Conservation (phyloP, 2,113 vertebrate species). For the Colossoma macropomum region DNA sequence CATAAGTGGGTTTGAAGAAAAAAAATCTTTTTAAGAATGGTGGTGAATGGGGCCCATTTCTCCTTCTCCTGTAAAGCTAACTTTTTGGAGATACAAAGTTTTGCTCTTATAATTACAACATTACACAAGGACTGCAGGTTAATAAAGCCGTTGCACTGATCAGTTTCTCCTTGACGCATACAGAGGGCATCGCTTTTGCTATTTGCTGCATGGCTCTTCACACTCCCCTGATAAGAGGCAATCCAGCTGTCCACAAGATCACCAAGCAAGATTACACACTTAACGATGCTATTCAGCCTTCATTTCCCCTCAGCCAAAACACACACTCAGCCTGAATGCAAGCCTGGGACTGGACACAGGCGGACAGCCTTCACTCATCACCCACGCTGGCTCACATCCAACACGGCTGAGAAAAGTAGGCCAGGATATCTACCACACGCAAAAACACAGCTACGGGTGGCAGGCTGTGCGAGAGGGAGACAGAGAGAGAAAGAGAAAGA, state of each 20-base stretch:
- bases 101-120: too few relatives aligned
- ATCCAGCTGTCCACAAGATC: slow-evolving; percentile 14
- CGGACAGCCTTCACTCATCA: slow-evolving; percentile 67
- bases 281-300: neutral
- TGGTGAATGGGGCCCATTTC: too few relatives aligned
- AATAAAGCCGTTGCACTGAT: neutral
- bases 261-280: neutral
- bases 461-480: neutral
- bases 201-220: neutral
- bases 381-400: slow-evolving; percentile 61
- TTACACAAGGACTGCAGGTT: neutral
- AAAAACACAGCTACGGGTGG: neutral
- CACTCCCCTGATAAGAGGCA: slow-evolving; percentile 14
- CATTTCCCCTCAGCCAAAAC: neutral
- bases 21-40: too few relatives aligned
- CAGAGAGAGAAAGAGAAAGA: neutral
- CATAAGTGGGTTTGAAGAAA: too few relatives aligned
- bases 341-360: slow-evolving; percentile 31
- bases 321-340: neutral
- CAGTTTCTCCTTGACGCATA: neutral
- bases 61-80: too few relatives aligned
- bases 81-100: too few relatives aligned
- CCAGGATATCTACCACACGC: slow-evolving; percentile 46
- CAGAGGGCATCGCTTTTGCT: neutral
- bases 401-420: slow-evolving; percentile 56